A percentile compares a stretch with the other conserved stretches of the same genome.
phyloP scores from a whole-genome alignment of 2,888 invertebrate species.

The Penaeus monodon region DNA sequence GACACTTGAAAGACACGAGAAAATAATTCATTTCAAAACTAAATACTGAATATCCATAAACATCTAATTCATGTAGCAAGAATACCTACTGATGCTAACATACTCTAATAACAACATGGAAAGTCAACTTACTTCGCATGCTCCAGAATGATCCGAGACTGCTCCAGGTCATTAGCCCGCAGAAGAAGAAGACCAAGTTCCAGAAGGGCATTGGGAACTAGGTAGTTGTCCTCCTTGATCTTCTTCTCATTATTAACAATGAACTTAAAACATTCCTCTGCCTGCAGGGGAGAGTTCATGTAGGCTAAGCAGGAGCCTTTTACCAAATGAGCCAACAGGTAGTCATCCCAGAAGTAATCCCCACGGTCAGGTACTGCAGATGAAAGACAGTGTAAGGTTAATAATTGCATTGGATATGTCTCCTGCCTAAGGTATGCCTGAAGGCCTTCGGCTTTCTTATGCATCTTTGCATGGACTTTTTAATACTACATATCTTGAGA shows the following conservation, averaged over 20 bases:
- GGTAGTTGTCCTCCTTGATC: slow-evolving; percentile 84
- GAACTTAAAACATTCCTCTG: slow-evolving; percentile 80
- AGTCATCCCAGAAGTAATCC: slow-evolving; percentile 78
- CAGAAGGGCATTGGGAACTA: slow-evolving; percentile 87
- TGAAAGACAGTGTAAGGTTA: background rate
- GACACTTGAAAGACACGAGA: background rate
- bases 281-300: slow-evolving; percentile 82
- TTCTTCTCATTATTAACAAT: slow-evolving; percentile 78
- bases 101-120: no score
- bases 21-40: background rate
- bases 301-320: slow-evolving; percentile 87
- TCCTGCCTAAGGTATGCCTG: no score
- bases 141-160: slow-evolving; percentile 80
- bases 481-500: no score
- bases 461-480: no score
- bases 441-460: no score
- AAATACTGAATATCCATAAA: background rate
- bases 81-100: background rate
- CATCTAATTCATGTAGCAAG: background rate
- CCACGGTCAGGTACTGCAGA: slow-evolving; percentile 37
- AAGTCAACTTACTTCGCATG: slow-evolving; percentile 81
- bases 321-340: slow-evolving; percentile 81
- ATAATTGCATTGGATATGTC: no score
- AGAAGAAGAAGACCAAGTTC: slow-evolving; percentile 87
- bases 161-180: slow-evolving; percentile 77